Conservation (phyloP, 2,113 vertebrate species). For the Trachemys scripta region DNA sequence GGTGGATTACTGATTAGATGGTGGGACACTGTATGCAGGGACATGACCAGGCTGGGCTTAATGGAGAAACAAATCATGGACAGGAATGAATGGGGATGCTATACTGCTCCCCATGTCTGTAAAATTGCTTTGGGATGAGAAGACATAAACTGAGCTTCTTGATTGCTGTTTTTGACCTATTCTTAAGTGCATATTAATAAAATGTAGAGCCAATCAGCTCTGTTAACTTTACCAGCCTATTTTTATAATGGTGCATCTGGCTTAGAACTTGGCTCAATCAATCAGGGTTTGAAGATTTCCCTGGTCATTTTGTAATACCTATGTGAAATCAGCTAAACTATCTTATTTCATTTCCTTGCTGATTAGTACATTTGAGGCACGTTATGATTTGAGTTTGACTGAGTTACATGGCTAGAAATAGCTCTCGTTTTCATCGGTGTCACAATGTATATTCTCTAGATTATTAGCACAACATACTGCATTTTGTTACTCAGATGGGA, state of each 20-base stretch:
- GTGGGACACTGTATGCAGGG: neutral
- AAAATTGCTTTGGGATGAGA: neutral
- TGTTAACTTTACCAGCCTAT: neutral
- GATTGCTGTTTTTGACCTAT: neutral
- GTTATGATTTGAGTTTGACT: conserved; percentile 16
- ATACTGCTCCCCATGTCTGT: neutral
- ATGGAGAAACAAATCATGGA: neutral
- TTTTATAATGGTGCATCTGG: neutral
- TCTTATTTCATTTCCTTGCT: neutral
- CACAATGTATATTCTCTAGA: neutral
- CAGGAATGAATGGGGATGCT: neutral
- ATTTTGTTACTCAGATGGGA: neutral
- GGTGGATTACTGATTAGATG: neutral
- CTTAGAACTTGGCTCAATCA: neutral
- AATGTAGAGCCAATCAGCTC: neutral
- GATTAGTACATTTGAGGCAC: neutral
- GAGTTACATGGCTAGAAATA: neutral
- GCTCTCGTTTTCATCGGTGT: conserved; percentile 13
- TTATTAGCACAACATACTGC: neutral
- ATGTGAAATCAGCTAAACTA: neutral
- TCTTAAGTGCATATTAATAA: neutral
- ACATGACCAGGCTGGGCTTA: neutral
- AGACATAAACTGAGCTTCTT: neutral
- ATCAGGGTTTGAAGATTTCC: neutral
- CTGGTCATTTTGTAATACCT: neutral